Base-by-base conservation (phyloP, 1,140 invertebrate genomes). In the Tetranychus cinnabarinus region DNA sequence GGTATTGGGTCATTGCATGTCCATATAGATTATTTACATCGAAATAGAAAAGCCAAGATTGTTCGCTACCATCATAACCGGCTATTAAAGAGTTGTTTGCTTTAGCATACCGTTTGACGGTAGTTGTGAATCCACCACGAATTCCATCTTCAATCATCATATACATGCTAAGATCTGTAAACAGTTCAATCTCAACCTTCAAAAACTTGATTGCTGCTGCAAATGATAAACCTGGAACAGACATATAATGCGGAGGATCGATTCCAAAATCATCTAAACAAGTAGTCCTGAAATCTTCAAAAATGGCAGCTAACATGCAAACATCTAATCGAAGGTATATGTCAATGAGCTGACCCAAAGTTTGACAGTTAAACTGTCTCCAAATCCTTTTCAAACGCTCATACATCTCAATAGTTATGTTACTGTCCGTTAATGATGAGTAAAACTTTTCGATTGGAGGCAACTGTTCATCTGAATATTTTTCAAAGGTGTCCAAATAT, bases 271-370 rank as follows among this genome's bases (percentile, higher is more conserved):
- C 5, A 4, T 33, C 31, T 5, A 56, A 10, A 56, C 55, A 6
- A 4, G 15, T 50, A 50, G 3, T 15, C 3, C 48, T 5, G 15
- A 50, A 50, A 50, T 74, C 73, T 69, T 76, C 72, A 68, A 77
- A 76, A 39, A 77, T 65, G 68, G 76, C 74, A 7, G 68, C 69
- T 58, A 73, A 63, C 35, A 74, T 61, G 31, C 71, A 50, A 7
- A 73, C 68, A 66, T 75, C 68, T 58, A 65, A 68, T 68, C 70
- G 72, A 33, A 73, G 64, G 66, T 76, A 75, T 37, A 76, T 63
- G 59, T 73, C 69, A 39, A 70, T 66, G 67, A 73, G 74, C 50
- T 76, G 68, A 12, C 69, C 64, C n/a, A 76, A 47, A 58, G 60
- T 71, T 64, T 67, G 50, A 60, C 69, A 66, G 34, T 71, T 66